Evolutionary conservation across 2,113 vertebrate genomes (phyloP).

Genomic region (Prolemur simus): DNA sequence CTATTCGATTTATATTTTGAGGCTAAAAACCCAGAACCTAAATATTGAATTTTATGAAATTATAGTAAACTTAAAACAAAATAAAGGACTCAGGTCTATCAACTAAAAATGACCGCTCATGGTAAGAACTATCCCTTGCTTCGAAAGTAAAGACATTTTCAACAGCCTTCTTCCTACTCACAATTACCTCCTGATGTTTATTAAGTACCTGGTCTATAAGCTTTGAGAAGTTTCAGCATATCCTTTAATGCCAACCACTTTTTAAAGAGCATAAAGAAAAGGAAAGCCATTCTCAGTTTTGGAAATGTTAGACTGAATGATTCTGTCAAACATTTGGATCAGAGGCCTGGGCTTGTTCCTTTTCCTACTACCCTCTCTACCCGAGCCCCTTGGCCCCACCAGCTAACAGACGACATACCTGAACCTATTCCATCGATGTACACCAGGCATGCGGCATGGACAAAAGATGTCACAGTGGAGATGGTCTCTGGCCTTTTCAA

Average conservation of each 20-base stretch:
- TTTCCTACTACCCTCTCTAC: not conserved
- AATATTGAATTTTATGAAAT: not conserved
- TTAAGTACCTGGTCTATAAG: not conserved
- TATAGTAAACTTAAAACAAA: slow-evolving; percentile 9
- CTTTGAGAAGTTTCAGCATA: not conserved
- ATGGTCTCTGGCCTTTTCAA: slow-evolving; percentile 70
- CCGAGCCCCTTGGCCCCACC: not conserved
- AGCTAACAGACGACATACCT: slow-evolving; percentile 82
- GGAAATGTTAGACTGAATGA: slow-evolving; percentile 6
- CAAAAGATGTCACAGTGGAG: slow-evolving; percentile 89
- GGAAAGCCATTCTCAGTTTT: not conserved
- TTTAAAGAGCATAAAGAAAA: not conserved
- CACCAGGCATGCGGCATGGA: slow-evolving; percentile 95
- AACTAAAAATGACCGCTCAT: not conserved
- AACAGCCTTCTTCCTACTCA: not conserved
- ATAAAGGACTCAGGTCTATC: not conserved
- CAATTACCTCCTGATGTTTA: not conserved
- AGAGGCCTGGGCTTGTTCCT: not conserved
- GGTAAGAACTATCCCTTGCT: not conserved
- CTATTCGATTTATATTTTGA: not conserved
- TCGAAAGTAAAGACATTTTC: not conserved
- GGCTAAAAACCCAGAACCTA: not conserved
- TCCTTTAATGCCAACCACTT: not conserved
- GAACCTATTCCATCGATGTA: slow-evolving; percentile 97
- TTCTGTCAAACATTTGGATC: not conserved